Base-by-base conservation (phyloP, 1,140 invertebrate species). In the Parasteatoda tepidariorum region DNA sequence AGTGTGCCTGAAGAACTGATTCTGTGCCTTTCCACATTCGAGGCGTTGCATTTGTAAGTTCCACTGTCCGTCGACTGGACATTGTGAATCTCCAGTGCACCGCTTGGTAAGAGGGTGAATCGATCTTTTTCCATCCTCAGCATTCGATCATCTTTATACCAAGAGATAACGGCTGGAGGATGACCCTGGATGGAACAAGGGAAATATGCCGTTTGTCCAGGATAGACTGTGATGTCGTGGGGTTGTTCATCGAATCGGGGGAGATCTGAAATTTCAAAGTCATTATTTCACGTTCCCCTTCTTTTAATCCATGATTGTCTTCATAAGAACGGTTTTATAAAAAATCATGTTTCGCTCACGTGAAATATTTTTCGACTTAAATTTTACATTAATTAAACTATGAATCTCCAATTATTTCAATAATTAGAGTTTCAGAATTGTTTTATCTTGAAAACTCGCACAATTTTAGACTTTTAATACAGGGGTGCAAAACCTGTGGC, bases 81-180 rank as follows among this genome's bases (percentile, higher is more conserved):
- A 84, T 94, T 92, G 85, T 94, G 93, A 28, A 98, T 93, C 90
- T 97, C 96, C 55, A 98, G 89, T 3, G 95, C 94, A 26, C 96
- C 93, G 89, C 88, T 86, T 5, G 94, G 94, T 54, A 96, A 89
- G 2, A 96, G 89, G 0, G 93, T 91, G 93, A 96, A 95, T 84
- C 95, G 91, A 64, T 92, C 91, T 73, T 92, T 92, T 87, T 95
- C 94, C 57, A 94, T 84, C 3, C 90, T 86, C n/a, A 95, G 86
- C 0, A 92, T 92, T 78, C 91, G 90, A 85, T 94, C 93, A 86
- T 95, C 93, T 89, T 95, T 95, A 34, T 95, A 89, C 96, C 96
- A 98, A 22, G 92, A 92, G 22, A 95, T 92, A 86, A 90, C 87
- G 0, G 91, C 87, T 87, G 89, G 84, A 87, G 91, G 87, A 88